These are phyloP conservation scores for Phortica variegata DNA, from an alignment of 1,140 invertebrate species.

Conservation along the genomic window DNA sequence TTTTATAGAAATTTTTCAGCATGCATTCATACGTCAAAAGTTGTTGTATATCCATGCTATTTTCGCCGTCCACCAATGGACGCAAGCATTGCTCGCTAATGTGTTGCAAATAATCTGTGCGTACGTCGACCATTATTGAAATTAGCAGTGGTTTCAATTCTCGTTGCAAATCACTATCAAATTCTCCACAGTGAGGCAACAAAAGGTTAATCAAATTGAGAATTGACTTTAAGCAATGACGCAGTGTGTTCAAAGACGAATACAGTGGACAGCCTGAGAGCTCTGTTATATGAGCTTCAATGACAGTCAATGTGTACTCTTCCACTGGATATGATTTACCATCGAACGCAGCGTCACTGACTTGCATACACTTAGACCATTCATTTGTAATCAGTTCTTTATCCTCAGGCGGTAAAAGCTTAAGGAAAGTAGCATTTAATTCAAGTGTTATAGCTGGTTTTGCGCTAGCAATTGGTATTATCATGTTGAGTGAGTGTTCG, in stretches of 20 bases:
- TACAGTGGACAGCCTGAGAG: constrained; percentile 35
- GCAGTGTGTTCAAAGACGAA: constrained; percentile 46
- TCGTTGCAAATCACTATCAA: constrained; percentile 16
- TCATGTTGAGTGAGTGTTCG: constrained; percentile 36
- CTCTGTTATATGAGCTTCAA: constrained; percentile 49
- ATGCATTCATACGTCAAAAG: constrained; percentile 67
- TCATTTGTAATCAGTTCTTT: constrained; percentile 49
- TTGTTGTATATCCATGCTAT: constrained; percentile 62
- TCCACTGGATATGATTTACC: constrained; percentile 45
- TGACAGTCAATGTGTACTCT: constrained; percentile 44
- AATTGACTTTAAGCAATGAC: constrained; percentile 48
- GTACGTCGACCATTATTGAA: constrained; percentile 72
- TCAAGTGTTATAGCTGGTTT: constrained; percentile 47
- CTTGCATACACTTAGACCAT: constrained; percentile 47
- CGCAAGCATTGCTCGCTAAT: constrained; percentile 65
- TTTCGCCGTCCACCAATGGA: constrained; percentile 63
- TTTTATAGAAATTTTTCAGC: constrained; percentile 68
- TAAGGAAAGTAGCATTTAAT: constrained; percentile 43
- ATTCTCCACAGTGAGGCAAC: constrained; percentile 33
- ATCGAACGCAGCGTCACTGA: constrained; percentile 40
- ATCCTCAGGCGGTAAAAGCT: constrained; percentile 47
- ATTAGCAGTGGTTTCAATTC: constrained; percentile 63
- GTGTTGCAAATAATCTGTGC: constrained; percentile 74
- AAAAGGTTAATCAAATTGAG: constrained; percentile 43
- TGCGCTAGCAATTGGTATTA: constrained; percentile 48